Evolutionary conservation across 2,113 vertebrate genomes (phyloP).

Genomic region (Recurvirostra avosetta): DNA sequence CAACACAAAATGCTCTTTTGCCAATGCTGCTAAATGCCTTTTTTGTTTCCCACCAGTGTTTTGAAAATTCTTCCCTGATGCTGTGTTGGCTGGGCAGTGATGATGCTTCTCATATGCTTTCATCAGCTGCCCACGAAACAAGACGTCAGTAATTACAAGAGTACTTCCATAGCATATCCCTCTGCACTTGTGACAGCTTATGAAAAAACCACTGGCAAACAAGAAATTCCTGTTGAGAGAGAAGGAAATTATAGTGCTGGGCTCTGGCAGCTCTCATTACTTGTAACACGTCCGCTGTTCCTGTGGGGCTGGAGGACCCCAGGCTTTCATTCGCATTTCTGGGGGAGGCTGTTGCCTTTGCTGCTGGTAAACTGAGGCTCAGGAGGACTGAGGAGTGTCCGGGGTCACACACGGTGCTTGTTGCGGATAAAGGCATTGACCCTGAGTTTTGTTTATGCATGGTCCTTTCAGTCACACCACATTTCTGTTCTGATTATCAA

Average conservation of each 20-base stretch:
- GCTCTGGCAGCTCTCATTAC: not conserved
- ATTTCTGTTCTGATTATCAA: not conserved
- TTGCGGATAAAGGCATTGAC: not conserved
- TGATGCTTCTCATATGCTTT: not conserved
- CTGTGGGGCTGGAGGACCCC: too few species aligned
- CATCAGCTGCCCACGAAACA: not conserved
- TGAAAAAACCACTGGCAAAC: not conserved
- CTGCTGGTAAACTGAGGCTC: not conserved
- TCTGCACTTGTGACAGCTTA: not conserved
- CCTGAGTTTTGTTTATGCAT: not conserved
- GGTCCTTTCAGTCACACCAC: not conserved
- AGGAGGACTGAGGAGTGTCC: not conserved
- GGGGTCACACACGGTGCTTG: not conserved
- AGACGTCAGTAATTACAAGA: not conserved
- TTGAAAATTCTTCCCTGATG: not conserved
- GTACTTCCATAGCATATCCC: not conserved
- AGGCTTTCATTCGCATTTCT: accelerated
- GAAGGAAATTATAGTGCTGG: not conserved
- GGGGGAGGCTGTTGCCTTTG: not conserved
- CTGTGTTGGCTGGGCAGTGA: not conserved
- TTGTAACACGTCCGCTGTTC: accelerated
- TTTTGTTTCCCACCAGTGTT: not conserved
- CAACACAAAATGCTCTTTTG: not conserved
- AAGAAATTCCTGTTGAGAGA: not conserved
- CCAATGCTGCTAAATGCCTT: not conserved